phyloP scores from a whole-genome alignment of 2,113 vertebrate species.

The Gymnobelideus leadbeateri region DNA sequence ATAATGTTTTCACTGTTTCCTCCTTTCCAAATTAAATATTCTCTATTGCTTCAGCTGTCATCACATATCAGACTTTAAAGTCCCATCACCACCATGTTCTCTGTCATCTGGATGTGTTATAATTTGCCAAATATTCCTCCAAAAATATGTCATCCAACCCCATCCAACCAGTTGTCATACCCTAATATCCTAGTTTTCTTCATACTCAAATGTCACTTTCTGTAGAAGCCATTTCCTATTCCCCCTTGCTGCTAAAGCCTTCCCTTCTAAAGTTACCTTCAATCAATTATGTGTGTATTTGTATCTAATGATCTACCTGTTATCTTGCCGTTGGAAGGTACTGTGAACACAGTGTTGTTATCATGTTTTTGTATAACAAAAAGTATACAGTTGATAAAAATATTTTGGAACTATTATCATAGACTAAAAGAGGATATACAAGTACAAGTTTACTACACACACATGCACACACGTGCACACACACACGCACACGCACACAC shows the following conservation, averaged over 20 bases:
- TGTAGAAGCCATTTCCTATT: background rate
- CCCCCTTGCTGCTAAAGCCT: background rate
- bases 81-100: background rate
- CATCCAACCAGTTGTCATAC: background rate
- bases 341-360: background rate
- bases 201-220: background rate
- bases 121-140: background rate
- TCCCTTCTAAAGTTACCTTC: background rate
- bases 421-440: conserved; percentile 26
- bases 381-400: background rate
- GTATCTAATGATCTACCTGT: background rate
- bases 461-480: conserved; percentile 28
- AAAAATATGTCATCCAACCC: background rate
- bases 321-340: background rate
- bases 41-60: background rate
- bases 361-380: background rate
- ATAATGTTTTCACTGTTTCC: background rate
- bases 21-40: background rate
- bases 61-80: background rate
- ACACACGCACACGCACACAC: background rate
- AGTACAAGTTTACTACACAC: conserved; percentile 6
- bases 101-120: background rate
- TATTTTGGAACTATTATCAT: background rate
- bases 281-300: background rate
- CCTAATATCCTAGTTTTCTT: background rate